Percentiles rank a stretch among this genome's conserved stretches.
Evolutionary conservation across 2,888 invertebrate genomes (phyloP).

Genomic region (Agrochola lota): DNA sequence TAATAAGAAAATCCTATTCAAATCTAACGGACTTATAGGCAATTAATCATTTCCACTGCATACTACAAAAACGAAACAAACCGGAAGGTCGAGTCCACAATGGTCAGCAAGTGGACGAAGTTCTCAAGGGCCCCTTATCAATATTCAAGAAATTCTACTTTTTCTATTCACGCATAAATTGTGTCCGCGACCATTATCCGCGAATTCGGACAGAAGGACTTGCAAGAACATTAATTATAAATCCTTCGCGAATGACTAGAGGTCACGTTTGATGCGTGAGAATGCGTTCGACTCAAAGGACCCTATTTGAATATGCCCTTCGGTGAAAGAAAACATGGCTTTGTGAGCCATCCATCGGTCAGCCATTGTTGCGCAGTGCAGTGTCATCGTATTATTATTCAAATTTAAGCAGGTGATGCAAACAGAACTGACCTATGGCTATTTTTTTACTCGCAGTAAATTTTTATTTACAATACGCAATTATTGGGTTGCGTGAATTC

Average conservation of each 20-base stretch:
- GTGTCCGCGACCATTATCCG: constrained; percentile 83
- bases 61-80: constrained; percentile 67
- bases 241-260: constrained; percentile 80
- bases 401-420: constrained; percentile 84
- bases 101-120: constrained; percentile 82
- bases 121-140: constrained; percentile 85
- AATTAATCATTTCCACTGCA: constrained; percentile 63
- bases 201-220: constrained; percentile 79
- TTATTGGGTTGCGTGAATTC: constrained; percentile 60
- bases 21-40: constrained; percentile 63
- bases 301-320: constrained; percentile 90
- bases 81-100: constrained; percentile 81
- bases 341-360: constrained; percentile 76
- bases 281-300: constrained; percentile 81
- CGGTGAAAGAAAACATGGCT: constrained; percentile 85
- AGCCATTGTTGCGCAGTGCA: constrained; percentile 79
- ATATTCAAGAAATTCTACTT: constrained; percentile 89
- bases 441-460: constrained; percentile 62
- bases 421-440: constrained; percentile 86
- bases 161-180: constrained; percentile 80
- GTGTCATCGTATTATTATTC: constrained; percentile 87
- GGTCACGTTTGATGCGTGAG: constrained; percentile 90
- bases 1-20: constrained; percentile 54
- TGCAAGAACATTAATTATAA: constrained; percentile 88
- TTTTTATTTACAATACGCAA: constrained; percentile 62